phyloP scores from a whole-genome alignment of 2,113 vertebrate genomes.

The Trematocara stigmaticum region DNA sequence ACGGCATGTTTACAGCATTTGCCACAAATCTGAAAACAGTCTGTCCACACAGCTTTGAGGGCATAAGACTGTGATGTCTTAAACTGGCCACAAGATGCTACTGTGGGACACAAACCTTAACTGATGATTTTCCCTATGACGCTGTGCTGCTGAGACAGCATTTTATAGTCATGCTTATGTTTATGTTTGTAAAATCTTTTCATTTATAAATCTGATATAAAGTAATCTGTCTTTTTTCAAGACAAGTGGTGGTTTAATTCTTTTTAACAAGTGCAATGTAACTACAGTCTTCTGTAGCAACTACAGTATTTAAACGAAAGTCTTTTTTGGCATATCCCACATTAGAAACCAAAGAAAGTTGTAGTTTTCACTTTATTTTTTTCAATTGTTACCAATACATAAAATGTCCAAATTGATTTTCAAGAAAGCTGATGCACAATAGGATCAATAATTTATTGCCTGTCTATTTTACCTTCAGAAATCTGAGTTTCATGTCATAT shows the following conservation, averaged over 20 bases:
- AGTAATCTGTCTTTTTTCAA: not conserved
- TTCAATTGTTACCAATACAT: not conserved
- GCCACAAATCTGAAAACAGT: not conserved
- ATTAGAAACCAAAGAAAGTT: not conserved
- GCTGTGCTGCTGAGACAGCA: not conserved
- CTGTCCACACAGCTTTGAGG: not conserved
- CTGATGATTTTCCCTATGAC: not conserved
- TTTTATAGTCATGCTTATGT: not conserved
- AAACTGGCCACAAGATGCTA: slow-evolving; percentile 53
- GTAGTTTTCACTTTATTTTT: too few species aligned
- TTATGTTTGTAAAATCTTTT: not conserved
- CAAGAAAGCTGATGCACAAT: not conserved
- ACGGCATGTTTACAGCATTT: not conserved
- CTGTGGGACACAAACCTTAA: slow-evolving; percentile 2
- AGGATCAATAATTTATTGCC: not conserved
- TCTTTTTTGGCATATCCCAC: too few species aligned
- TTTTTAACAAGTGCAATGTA: not conserved
- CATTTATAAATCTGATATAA: not conserved
- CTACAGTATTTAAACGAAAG: not conserved
- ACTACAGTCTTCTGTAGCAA: not conserved
- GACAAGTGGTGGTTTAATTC: not conserved
- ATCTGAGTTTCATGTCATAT: not conserved
- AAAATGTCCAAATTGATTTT: not conserved
- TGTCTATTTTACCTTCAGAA: not conserved
- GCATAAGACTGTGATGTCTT: not conserved